phyloP scores from a whole-genome alignment of 37 sponge, comb jelly and placozoan genomes.

The Chondrosia reniformis region DNA sequence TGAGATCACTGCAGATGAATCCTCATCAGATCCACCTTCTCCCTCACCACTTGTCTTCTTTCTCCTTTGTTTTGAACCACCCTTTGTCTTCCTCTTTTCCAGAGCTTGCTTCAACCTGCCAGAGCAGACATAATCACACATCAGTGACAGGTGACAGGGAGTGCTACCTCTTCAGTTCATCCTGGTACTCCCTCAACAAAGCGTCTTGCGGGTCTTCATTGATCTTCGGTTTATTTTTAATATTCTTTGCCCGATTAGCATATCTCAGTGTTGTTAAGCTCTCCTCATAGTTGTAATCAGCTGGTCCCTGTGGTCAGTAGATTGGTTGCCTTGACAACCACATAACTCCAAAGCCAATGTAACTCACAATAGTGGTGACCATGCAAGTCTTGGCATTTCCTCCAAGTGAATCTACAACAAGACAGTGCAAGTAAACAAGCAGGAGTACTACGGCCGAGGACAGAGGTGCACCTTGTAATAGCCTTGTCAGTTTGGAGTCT shows the following conservation, averaged over 20 bases:
- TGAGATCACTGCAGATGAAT: constrained; percentile 20
- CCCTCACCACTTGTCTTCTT: constrained; percentile 18
- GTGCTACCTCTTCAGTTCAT: constrained; percentile 58
- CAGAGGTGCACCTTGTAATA: constrained; percentile 66
- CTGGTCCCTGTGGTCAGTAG: constrained; percentile 88
- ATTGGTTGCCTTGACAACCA: too few relatives aligned
- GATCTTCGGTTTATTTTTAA: constrained; percentile 97
- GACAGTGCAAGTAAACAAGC: not conserved
- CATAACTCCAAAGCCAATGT: not conserved
- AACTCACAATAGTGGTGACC: constrained; percentile 91
- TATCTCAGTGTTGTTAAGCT: constrained; percentile 91
- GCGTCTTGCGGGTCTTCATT: constrained; percentile 99
- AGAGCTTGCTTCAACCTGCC: constrained; percentile 55
- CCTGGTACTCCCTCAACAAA: constrained; percentile 87
- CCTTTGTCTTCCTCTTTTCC: constrained; percentile 56
- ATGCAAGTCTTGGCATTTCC: constrained; percentile 98
- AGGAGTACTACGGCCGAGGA: not conserved
- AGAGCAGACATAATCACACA: not conserved
- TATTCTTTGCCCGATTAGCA: constrained; percentile 97
- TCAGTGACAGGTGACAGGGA: too few relatives aligned
- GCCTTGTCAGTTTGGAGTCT: constrained; percentile 93
- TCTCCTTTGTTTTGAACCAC: constrained; percentile 9
- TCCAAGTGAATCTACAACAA: constrained; percentile 70
- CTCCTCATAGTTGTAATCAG: constrained; percentile 97
- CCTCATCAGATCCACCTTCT: constrained; percentile 29